These are phyloP conservation scores for Bambusicola thoracicus DNA, from an alignment of 2,113 vertebrate species.

Conservation along the genomic window DNA sequence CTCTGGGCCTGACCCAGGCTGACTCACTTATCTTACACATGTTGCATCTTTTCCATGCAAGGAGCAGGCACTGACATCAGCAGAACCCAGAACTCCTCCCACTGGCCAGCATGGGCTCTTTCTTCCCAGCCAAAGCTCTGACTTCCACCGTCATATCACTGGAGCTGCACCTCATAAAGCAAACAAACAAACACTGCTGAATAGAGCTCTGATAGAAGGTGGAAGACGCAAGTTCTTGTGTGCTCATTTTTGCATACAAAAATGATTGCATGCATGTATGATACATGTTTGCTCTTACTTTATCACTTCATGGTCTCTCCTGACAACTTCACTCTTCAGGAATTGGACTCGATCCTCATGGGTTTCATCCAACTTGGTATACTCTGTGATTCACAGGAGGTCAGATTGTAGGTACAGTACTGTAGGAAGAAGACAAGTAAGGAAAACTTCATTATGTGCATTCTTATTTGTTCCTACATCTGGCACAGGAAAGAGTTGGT, in stretches of 20 bases:
- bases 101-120: background rate
- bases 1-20: background rate
- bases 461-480: background rate
- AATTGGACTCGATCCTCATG: too few species aligned
- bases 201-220: background rate
- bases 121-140: background rate
- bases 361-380: too few species aligned
- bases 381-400: background rate
- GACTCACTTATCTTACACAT: constrained; percentile 58
- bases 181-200: background rate
- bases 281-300: background rate
- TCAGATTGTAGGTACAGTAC: background rate
- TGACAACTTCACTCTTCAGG: background rate
- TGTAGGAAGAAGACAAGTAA: background rate
- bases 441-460: background rate
- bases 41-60: constrained; percentile 58
- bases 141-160: background rate
- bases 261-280: too few species aligned
- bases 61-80: constrained; percentile 52
- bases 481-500: background rate
- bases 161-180: background rate
- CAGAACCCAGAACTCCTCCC: background rate
- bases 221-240: background rate
- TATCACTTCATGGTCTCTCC: background rate
- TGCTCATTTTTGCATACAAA: background rate